Evolutionary conservation across 2,113 vertebrate genomes (phyloP).

Genomic region (Ctenodactylus gundi): DNA sequence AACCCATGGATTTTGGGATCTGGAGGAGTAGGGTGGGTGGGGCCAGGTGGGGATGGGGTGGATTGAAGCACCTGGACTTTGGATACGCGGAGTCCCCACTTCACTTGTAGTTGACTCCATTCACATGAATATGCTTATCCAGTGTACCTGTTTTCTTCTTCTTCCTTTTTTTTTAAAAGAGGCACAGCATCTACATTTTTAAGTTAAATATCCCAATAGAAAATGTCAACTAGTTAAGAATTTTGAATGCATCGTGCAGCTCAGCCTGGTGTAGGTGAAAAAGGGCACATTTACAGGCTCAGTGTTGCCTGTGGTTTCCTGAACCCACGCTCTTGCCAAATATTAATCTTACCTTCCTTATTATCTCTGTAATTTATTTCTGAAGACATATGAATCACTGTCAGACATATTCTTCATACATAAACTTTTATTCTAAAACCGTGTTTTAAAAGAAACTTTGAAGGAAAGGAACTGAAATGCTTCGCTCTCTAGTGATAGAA

Average conservation of each 20-base stretch:
- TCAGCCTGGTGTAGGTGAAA: neutral
- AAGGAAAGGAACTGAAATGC: neutral
- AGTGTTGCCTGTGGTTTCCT: accelerated
- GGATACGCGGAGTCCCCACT: accelerated
- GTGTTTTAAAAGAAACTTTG: neutral
- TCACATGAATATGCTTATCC: neutral
- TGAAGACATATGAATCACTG: neutral
- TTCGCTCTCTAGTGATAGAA: neutral
- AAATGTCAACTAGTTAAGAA: neutral
- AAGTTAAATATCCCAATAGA: neutral
- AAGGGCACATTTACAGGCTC: no score
- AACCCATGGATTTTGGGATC: neutral
- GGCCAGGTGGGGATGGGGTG: no score
- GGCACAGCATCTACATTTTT: neutral
- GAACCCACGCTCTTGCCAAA: neutral
- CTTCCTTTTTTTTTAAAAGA: neutral
- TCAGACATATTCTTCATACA: neutral
- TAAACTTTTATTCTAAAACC: neutral
- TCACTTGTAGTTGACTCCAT: no score
- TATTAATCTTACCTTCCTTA: accelerated
- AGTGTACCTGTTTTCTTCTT: neutral
- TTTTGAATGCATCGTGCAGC: neutral
- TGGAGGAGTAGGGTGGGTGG: accelerated
- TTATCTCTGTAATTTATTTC: neutral
- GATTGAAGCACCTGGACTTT: no score